Base-by-base conservation (phyloP, 2,797 vertebrate genomes). In the Trematomus bernacchii region DNA sequence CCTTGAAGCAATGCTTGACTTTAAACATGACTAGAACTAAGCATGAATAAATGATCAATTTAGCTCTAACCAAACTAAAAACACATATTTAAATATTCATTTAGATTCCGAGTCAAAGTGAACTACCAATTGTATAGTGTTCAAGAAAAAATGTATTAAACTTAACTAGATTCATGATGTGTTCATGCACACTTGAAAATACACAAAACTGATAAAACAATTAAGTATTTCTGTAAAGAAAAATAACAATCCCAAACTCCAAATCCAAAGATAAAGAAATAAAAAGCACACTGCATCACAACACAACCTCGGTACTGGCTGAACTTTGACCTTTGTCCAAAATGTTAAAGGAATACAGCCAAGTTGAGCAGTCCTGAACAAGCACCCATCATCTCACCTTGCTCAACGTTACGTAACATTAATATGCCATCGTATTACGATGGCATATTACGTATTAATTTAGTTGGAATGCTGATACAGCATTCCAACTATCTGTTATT, bases 351-450 rank as follows among this genome's bases (percentile, higher is more conserved):
- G 33, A 33, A 33, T 79, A 96, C 90, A 0, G 95, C 96, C 87
- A 96, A 95, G 88, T 96, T 96, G 80, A 96, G 90, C 16, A 37
- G 6, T 40, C 95, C 95, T 0, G 95, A 93, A 7, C 95, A 95
- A 78, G 96, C 94, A 79, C 94, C 94, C 77, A 95, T 91, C 96
- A 96, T 96, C 23, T 88, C 95, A 61, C 96, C 95, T 75, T 96
- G 85, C 83, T 97, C 96, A 80, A 96, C 94, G 0, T 93, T 94
- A 89, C 33, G 94, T 95, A 82, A 96, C 94, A 27, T 96, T 95
- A 87, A 96, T 83, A 37, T 96, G 80, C 18, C 30, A 54, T n/a
- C 27, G 8, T 11, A 18, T 52, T 68, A 14, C 51, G 61, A 73
- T 10, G 7, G 2, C 4, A 21, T n/a, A n/a, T n/a, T n/a, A n/a